These are phyloP conservation scores for Periophthalmus modestus DNA, from an alignment of 2,113 vertebrate genomes.

Conservation along the genomic window DNA sequence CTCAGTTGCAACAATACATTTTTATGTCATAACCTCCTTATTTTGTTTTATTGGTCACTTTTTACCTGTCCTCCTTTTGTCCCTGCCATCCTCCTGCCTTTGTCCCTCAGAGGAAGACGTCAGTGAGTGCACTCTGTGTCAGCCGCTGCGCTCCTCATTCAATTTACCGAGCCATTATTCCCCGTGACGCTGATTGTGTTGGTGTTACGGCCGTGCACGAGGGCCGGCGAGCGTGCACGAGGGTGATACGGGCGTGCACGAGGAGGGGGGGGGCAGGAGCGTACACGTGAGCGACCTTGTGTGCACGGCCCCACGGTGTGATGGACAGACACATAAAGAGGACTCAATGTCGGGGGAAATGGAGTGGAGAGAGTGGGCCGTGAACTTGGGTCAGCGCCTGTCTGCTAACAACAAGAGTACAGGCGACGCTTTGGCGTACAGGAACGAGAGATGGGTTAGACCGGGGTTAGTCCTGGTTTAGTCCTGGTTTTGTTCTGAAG, in stretches of 20 bases:
- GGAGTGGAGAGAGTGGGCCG: slow-evolving; percentile 5
- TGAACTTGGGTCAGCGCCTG: neutral
- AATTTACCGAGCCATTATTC: neutral
- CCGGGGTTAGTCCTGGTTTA: neutral
- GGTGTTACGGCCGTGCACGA: neutral
- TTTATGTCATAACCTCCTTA: too few relatives aligned
- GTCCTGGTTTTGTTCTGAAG: too few relatives aligned
- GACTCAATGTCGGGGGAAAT: slow-evolving; percentile 1
- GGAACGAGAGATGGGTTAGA: neutral
- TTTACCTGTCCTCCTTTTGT: neutral
- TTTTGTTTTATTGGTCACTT: too few relatives aligned
- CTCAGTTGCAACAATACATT: too few relatives aligned
- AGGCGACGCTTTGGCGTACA: neutral
- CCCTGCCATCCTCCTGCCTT: neutral
- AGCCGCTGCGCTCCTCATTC: neutral
- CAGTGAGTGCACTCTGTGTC: neutral
- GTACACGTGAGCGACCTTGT: neutral
- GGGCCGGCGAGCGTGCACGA: neutral
- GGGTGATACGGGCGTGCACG: neutral
- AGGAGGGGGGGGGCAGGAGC: neutral
- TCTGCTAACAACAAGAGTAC: neutral
- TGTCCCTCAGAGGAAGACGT: neutral
- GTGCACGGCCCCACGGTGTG: neutral
- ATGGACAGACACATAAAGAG: slow-evolving; percentile 8
- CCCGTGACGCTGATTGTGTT: neutral